Percentiles rank a stretch among this genome's conserved stretches.
These are phyloP conservation scores for Cistogaster globosa DNA, from an alignment of 2,888 invertebrate species.

Conservation along the genomic window DNA sequence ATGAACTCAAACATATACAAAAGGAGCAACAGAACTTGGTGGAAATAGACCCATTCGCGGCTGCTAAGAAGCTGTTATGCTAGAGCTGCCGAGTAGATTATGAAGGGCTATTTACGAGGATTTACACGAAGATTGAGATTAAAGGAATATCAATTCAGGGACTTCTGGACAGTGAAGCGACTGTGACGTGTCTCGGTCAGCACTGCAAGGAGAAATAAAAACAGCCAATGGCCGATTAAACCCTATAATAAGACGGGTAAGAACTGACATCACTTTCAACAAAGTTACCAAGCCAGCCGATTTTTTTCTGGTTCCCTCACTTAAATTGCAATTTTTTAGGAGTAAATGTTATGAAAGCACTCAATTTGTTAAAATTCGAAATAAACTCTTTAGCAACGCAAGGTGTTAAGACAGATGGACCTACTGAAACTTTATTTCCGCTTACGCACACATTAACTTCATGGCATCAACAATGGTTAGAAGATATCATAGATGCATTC, in stretches of 20 bases:
- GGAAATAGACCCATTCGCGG: not conserved
- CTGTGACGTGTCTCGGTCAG: not conserved
- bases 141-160: not conserved
- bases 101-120: not conserved
- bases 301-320: not conserved
- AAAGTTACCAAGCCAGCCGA: not conserved
- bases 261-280: not conserved
- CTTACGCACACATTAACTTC: not conserved
- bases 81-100: slow-evolving; percentile 2
- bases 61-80: not conserved
- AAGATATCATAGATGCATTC: not conserved
- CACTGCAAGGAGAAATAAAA: not conserved
- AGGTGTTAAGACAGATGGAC: not conserved
- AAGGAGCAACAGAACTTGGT: not conserved
- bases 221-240: not conserved
- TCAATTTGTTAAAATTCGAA: not conserved
- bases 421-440: not conserved
- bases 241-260: not conserved
- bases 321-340: not conserved
- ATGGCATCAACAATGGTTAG: not conserved
- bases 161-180: slow-evolving; percentile 11
- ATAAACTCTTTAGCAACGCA: slow-evolving; percentile 1
- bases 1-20: not conserved
- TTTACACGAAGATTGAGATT: not conserved
- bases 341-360: not conserved